Percentiles rank a stretch among this genome's conserved stretches.
Conservation (phyloP, 2,888 invertebrate genomes). For the Meliscaeva auricollis region DNA sequence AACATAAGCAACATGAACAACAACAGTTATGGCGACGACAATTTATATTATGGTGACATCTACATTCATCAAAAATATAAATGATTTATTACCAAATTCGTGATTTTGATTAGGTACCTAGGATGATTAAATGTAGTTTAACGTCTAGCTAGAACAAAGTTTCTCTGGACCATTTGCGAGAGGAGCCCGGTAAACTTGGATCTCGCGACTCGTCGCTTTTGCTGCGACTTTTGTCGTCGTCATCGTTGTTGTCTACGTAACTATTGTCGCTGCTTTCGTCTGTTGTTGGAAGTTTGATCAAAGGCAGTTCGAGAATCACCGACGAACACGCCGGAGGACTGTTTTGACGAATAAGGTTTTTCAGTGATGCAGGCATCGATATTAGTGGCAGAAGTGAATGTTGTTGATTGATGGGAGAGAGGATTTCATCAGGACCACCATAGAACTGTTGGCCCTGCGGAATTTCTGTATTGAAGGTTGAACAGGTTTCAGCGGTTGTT, state of each 20-base stretch:
- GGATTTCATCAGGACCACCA: constrained; percentile 48
- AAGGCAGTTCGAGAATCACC: constrained; percentile 83
- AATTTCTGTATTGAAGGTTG: constrained; percentile 82
- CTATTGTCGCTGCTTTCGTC: constrained; percentile 78
- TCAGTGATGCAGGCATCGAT: constrained; percentile 82
- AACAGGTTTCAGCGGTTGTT: constrained; percentile 82
- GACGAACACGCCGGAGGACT: constrained; percentile 79
- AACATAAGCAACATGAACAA: constrained; percentile 69
- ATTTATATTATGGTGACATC: constrained; percentile 41
- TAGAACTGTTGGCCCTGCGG: constrained; percentile 66
- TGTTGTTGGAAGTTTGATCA: constrained; percentile 82
- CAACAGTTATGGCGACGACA: constrained; percentile 58
- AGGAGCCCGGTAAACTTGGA: constrained; percentile 83
- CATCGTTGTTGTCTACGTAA: constrained; percentile 67
- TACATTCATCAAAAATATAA: constrained; percentile 30
- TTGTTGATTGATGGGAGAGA: constrained; percentile 18
- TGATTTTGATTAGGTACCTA: constrained; percentile 11
- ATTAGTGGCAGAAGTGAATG: constrained; percentile 79
- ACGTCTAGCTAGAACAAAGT: constrained; percentile 89
- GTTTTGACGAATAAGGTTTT: constrained; percentile 81
- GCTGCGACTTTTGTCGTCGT: constrained; percentile 76
- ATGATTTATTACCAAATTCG: constrained; percentile 39
- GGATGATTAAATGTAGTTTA: constrained; percentile 35
- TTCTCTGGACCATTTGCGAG: constrained; percentile 89
- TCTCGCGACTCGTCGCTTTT: constrained; percentile 80